Evolutionary conservation across 2,888 invertebrate genomes (phyloP), one percentile per base, ranked within the genome.

Genomic region (Chymomyza fuscimana): DNA sequence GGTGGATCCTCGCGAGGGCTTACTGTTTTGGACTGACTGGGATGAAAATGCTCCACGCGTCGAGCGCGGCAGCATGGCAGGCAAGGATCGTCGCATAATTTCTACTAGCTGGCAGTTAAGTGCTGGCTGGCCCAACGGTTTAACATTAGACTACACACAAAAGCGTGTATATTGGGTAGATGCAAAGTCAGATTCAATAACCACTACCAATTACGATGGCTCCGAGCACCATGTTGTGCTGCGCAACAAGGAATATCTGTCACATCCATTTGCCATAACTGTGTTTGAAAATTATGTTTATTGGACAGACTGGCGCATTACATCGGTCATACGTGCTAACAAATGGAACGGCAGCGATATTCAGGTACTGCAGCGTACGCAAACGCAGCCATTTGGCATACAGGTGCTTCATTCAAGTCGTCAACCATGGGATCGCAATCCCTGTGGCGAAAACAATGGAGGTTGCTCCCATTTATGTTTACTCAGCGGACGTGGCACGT

Each of bases 301-400:
- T 92, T 98, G 97, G 97, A 97, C 97, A 0, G 98, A 98, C 92
- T 98, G 98, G 98, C 93, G 97, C 77, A 95, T 95, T 68, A 97
- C 96, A 90, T 95, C 96, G 74, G 96, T 98, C 4, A 95, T 96
- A 81, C 93, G 96, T 87, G 97, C 97, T 40, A 96, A 96, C 92
- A 98, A 98, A 92, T 97, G 96, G 95, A 95, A 95, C 91, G 96
- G 95, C 72, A 94, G 94, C 25, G 95, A 96, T 90, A 95, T 97
- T 3, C 93, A 94, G 71, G 94, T 96, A 16, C 94, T 98, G 80
- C 96, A 97, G 91, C 93, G 96, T 78, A 96, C 97, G 12, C 93
- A 96, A 74, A 95, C 96, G 3, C 97, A 98, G 91, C 98, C 98
- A 0, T 98, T 97, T 93, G 97, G 97, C 90, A 94, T 98, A 75